A percentile compares a stretch with the other conserved stretches of the same genome.
Evolutionary conservation across 2,888 invertebrate species (phyloP).

Genomic region (Aleiodes alternator): DNA sequence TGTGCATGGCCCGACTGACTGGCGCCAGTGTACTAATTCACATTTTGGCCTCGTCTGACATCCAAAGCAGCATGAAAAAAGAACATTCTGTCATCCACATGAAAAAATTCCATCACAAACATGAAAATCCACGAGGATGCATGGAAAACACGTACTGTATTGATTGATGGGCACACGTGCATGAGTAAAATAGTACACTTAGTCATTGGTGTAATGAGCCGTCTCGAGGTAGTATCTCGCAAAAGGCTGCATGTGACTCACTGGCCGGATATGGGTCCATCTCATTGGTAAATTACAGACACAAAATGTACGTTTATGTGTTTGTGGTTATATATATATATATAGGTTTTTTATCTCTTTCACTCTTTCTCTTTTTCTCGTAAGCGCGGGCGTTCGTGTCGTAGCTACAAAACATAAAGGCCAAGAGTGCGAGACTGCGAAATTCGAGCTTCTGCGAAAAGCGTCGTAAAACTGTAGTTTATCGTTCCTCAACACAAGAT

Average conservation of each 20-base stretch:
- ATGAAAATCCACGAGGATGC: too few relatives aligned
- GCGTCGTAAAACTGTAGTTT: constrained; percentile 60
- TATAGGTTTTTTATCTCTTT: background rate
- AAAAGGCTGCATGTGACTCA: constrained; percentile 2
- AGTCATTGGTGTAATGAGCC: constrained; percentile 14
- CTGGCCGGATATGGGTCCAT: constrained; percentile 9
- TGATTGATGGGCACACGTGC: constrained; percentile 12
- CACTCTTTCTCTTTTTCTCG: too few relatives aligned
- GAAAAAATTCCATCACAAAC: background rate
- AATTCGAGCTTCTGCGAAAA: constrained; percentile 61
- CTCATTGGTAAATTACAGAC: constrained; percentile 8
- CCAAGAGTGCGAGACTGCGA: constrained; percentile 46
- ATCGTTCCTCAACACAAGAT: constrained; percentile 53
- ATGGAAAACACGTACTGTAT: background rate
- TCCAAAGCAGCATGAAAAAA: too few relatives aligned
- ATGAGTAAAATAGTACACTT: constrained; percentile 19
- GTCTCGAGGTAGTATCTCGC: constrained; percentile 2
- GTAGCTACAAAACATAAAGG: constrained; percentile 17
- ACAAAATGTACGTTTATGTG: background rate
- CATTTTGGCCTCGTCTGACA: constrained; percentile 56
- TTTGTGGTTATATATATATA: constrained; percentile 1
- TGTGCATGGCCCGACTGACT: background rate
- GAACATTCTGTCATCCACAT: background rate
- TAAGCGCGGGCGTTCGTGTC: background rate
- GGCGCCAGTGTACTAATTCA: constrained; percentile 62